Evolutionary conservation across 2,888 invertebrate genomes (phyloP), one percentile per base, ranked within the genome.

Genomic region (Drosophila meridionalis): DNA sequence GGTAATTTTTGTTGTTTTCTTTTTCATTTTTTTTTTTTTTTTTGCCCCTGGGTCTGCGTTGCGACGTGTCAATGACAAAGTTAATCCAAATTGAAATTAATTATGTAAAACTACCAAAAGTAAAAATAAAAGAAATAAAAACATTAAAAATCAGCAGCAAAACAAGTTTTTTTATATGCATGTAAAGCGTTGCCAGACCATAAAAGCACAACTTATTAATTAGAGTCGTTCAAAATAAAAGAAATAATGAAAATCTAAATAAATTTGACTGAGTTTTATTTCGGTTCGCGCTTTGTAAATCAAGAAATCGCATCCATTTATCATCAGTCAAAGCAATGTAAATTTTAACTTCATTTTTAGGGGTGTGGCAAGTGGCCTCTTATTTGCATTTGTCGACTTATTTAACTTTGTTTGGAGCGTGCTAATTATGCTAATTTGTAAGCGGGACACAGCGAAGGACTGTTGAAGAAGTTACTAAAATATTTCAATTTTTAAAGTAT

Each of bases 1-100:
- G 55, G 28, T 45, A 30, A 40, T 66, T 58, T 65, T n/a, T 57
- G 8, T 50, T n/a, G n/a, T n/a, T n/a, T n/a, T n/a, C n/a, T n/a
- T n/a, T n/a, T n/a, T n/a, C n/a, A n/a, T 34, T 28, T 32, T 42
- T 50, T 40, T 45, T 34, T 34, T n/a, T 50, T 34, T 43, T 42
- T n/a, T 28, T 20, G 45, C 65, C 48, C 34, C 52, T 59, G 64
- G 48, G 69, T 40, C 30, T 42, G 52, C 38, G 61, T 20, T 14
- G 40, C 59, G 64, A 68, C 74, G 71, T 78, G 75, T 69, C 78
- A 78, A 78, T 75, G 79, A 78, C 76, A 78, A 78, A 78, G 53
- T 60, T 66, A 68, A 75, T 67, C 69, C 26, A 64, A 78, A 72
- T 66, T 64, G 63, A 63, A 69, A 71, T 76, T 65, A 72, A 78